Conservation (phyloP, 2,113 vertebrate genomes). For the Ranitomeya imitator region DNA sequence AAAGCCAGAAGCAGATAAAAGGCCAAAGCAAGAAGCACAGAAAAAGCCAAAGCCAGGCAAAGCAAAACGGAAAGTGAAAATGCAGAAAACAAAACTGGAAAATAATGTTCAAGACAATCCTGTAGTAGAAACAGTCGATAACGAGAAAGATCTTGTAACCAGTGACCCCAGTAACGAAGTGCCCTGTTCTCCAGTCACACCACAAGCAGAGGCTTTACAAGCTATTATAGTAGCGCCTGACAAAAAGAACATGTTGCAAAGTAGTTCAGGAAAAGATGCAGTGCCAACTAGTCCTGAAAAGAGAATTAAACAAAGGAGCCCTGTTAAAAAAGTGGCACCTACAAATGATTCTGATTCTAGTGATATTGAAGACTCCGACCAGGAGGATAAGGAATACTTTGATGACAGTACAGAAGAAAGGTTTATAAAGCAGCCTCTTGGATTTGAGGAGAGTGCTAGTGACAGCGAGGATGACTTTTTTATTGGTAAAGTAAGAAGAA, state of each 20-base stretch:
- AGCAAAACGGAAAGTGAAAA: conserved; percentile 46
- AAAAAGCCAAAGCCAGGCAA: conserved; percentile 2
- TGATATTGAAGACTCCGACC: conserved; percentile 68
- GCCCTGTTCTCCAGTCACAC: neutral
- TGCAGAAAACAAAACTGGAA: conserved; percentile 17
- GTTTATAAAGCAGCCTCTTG: conserved; percentile 86
- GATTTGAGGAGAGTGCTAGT: conserved; percentile 79
- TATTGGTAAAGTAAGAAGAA: conserved; percentile 86
- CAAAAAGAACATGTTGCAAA: neutral
- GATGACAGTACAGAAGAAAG: conserved; percentile 97
- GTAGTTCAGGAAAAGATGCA: conserved; percentile 4
- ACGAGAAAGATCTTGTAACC: neutral
- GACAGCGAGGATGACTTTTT: conserved; percentile 88
- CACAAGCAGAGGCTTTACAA: neutral
- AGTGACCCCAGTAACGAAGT: too few species aligned
- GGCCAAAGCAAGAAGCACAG: conserved; percentile 52
- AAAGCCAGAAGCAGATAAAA: neutral
- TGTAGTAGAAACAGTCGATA: neutral
- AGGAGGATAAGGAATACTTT: conserved; percentile 80
- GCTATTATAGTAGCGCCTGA: neutral
- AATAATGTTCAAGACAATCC: neutral
- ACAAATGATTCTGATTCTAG: conserved; percentile 60
- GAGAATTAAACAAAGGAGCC: neutral
- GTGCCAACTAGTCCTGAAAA: conserved; percentile 39
- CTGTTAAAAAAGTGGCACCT: conserved; percentile 51